These are phyloP conservation scores for Acanthurus leucopareius DNA, from an alignment of 2,797 vertebrate genomes.

Conservation along the genomic window DNA sequence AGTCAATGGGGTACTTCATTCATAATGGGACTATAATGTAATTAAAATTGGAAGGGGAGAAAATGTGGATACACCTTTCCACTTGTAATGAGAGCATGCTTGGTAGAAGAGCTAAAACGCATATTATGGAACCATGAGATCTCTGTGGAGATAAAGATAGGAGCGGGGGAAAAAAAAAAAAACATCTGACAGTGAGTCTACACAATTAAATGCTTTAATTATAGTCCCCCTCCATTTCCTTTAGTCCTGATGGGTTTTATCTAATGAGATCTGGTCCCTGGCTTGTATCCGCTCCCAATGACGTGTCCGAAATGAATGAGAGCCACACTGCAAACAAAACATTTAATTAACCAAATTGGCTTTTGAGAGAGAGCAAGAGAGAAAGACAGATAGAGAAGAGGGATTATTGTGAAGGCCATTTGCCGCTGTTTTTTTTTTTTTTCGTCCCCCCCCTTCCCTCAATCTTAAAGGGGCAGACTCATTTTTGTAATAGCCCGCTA, in stretches of 20 bases:
- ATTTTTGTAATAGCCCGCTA: conserved; percentile 80
- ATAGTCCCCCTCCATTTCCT: conserved; percentile 99
- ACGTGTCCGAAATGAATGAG: conserved; percentile 99
- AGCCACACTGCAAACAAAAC: conserved; percentile 99
- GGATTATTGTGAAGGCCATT: conserved; percentile 87
- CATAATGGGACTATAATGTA: conserved; percentile 83
- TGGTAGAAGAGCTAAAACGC: conserved; percentile 83
- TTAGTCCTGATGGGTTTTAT: conserved; percentile 99
- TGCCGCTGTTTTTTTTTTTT: conserved; percentile 48
- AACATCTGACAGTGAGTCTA: conserved; percentile 94
- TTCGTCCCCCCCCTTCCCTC: conserved; percentile 27
- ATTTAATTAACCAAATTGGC: conserved; percentile 99
- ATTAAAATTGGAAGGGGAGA: conserved; percentile 83
- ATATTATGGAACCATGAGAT: conserved; percentile 91
- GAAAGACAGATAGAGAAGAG: conserved; percentile 80
- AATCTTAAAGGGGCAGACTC: conserved; percentile 92
- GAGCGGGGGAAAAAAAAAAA: conserved; percentile 38
- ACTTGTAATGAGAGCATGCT: conserved; percentile 83
- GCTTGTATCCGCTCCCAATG: conserved; percentile 98
- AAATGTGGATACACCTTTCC: conserved; percentile 81
- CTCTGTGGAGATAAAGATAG: conserved; percentile 90
- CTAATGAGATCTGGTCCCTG: conserved; percentile 99
- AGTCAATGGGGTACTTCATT: conserved; percentile 85
- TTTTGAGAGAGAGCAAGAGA: conserved; percentile 90
- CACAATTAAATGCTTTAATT: conserved; percentile 99